Base-by-base conservation (phyloP, 2,113 vertebrate genomes). In the Melanerpes formicivorus region DNA sequence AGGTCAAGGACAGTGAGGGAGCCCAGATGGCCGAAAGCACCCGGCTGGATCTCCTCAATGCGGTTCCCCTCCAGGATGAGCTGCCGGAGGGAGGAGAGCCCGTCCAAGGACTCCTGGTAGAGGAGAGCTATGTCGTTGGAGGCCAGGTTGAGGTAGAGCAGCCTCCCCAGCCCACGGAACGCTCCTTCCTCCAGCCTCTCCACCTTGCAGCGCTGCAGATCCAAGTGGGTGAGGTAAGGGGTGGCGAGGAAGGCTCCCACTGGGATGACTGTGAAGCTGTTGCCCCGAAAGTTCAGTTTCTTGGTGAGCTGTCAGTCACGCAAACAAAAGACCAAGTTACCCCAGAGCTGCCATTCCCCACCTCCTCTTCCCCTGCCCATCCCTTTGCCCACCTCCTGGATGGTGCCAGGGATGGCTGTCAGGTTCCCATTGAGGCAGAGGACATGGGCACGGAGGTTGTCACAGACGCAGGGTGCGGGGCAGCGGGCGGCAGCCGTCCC, bases 51-150 rank as follows among this genome's bases (percentile, higher is more conserved):
- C 96, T 99, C 99, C 73, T 99, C 98, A 50, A 99, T 97, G 9
- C 83, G 92, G 85, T 99, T 99, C 5, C 90, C 95, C 66, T 98
- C 96, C 29, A 99, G 97, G 87, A 98, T 93, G 40, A 99, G 98
- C 88, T 98, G 98, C 95, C 98, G 98, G 71, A 99, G 98, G 0
- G 98, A 98, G 72, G 98, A 97, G 14, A 99, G 97, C 18, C 99
- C 98, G 0, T 99, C 99, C 66, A 99, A 98, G 2, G 99, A 98
- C 95, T 99, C 99, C 97, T 99, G 99, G 77, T 98, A 99, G 86
- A 99, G 98, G 16, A 97, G 63, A 0, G 97, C 90, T 78, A 99
- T 98, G 65, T 97, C 93, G 81, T 99, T 99, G 95, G 97, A 98
- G 75, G 98, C 99, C 96, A 99, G 94, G 93, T 98, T 98, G 84